Conservation (phyloP, 1,140 invertebrate genomes). For the Andricus grossulariae region DNA sequence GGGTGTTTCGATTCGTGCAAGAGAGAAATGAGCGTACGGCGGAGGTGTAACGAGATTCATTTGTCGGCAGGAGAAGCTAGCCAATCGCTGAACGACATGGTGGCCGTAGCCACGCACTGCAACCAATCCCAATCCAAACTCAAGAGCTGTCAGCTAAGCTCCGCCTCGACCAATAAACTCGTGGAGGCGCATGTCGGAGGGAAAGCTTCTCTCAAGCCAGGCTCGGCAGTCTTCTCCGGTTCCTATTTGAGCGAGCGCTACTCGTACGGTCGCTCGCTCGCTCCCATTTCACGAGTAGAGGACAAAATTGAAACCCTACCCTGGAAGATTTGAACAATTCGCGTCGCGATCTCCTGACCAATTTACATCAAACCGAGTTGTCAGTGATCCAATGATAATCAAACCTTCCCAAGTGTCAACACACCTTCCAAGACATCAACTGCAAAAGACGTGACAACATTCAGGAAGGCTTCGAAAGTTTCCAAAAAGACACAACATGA, state of each 20-base stretch:
- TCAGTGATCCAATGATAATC: too few relatives aligned
- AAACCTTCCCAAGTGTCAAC: too few relatives aligned
- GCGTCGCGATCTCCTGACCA: too few relatives aligned
- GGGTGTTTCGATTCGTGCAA: slow-evolving; percentile 10
- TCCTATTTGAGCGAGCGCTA: slow-evolving; percentile 64
- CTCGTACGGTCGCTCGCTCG: slow-evolving; percentile 32
- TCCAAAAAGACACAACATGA: not conserved
- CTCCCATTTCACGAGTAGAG: not conserved
- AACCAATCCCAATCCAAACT: slow-evolving; percentile 48
- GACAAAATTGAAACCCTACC: not conserved
- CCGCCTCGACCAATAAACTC: slow-evolving; percentile 54
- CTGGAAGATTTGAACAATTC: not conserved
- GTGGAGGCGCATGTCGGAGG: slow-evolving; percentile 57
- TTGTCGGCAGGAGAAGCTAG: slow-evolving; percentile 37
- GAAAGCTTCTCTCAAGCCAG: slow-evolving; percentile 30
- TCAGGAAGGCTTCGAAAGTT: too few relatives aligned
- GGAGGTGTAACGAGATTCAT: slow-evolving; percentile 56
- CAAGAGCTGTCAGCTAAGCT: slow-evolving; percentile 43
- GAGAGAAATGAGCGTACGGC: slow-evolving; percentile 15
- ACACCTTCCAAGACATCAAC: too few relatives aligned
- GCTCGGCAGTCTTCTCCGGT: slow-evolving; percentile 65
- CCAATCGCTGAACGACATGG: slow-evolving; percentile 55
- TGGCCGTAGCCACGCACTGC: slow-evolving; percentile 55
- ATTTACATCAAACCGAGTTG: too few relatives aligned
- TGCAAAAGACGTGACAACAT: too few relatives aligned